Percentiles rank a stretch among this genome's conserved stretches.
Evolutionary conservation across 2,888 invertebrate genomes (phyloP).

Genomic region (Marasmarcha lunaedactyla): DNA sequence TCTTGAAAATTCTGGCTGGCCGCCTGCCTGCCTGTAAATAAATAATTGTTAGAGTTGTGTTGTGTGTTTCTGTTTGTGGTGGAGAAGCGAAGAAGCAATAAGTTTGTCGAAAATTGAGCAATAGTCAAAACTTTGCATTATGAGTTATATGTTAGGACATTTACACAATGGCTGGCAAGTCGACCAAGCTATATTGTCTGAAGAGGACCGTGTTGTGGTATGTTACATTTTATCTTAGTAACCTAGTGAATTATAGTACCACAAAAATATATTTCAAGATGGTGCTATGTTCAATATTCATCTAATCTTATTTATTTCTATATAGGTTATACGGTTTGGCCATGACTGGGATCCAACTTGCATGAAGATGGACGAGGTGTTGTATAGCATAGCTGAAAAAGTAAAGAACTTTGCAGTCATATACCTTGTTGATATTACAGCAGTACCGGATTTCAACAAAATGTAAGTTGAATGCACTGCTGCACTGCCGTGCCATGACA

Average conservation of each 20-base stretch:
- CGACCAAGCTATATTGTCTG: constrained; percentile 98
- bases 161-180: constrained; percentile 99
- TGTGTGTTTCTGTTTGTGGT: too few species aligned
- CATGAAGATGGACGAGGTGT: constrained; percentile 99
- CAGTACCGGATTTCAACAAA: constrained; percentile 99
- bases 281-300: too few species aligned
- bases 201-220: constrained; percentile 98
- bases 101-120: too few species aligned
- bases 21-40: too few species aligned
- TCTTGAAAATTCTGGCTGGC: too few species aligned
- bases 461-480: constrained; percentile 80
- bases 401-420: constrained; percentile 99
- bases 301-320: too few species aligned
- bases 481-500: too few species aligned
- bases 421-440: constrained; percentile 96
- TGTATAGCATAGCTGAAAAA: constrained; percentile 96
- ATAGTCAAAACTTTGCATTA: too few species aligned
- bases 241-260: too few species aligned
- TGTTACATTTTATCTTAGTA: not conserved
- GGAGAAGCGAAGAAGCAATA: too few species aligned
- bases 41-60: too few species aligned
- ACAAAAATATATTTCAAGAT: too few species aligned
- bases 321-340: constrained; percentile 96
- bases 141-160: constrained; percentile 99
- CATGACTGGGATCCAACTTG: constrained; percentile 99